Percentiles rank a stretch among this genome's conserved stretches.
phyloP scores from a whole-genome alignment of 1,140 invertebrate genomes.

The Drosophila murphyi region DNA sequence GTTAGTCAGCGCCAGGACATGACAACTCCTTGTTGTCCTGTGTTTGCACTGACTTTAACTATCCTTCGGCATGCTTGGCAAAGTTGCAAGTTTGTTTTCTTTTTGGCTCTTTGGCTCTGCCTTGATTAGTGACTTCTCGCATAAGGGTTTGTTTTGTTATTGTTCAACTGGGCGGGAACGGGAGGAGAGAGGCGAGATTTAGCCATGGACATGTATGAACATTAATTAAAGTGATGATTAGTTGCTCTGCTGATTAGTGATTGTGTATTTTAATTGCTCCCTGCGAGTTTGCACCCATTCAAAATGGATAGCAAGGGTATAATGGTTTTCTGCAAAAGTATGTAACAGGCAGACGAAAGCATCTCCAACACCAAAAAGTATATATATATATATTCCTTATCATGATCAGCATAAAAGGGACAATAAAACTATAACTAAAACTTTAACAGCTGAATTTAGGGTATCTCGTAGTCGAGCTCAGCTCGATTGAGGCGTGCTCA shows the following conservation, averaged over 20 bases:
- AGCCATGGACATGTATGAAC: background rate
- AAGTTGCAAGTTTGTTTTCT: constrained; percentile 31
- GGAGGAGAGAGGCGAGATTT: background rate
- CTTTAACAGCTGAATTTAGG: no score
- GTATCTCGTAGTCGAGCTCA: no score
- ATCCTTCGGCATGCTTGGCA: background rate
- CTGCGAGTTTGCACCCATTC: background rate
- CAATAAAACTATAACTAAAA: no score
- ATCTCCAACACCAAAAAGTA: no score
- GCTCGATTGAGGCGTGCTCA: no score
- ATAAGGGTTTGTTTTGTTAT: background rate
- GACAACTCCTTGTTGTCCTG: constrained; percentile 31
- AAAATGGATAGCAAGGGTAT: no score
- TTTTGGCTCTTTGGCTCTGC: background rate
- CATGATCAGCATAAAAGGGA: no score
- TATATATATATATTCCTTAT: no score
- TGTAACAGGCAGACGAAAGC: no score
- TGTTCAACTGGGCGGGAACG: background rate
- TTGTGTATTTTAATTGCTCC: constrained; percentile 27
- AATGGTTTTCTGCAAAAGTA: no score
- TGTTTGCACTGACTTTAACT: constrained; percentile 21
- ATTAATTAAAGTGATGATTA: constrained; percentile 26
- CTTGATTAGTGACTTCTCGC: constrained; percentile 11
- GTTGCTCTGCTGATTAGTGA: constrained; percentile 27
- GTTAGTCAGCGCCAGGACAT: constrained; percentile 29